These are phyloP conservation scores for Gavialis gangeticus DNA, from an alignment of 2,113 vertebrate species.

Conservation along the genomic window DNA sequence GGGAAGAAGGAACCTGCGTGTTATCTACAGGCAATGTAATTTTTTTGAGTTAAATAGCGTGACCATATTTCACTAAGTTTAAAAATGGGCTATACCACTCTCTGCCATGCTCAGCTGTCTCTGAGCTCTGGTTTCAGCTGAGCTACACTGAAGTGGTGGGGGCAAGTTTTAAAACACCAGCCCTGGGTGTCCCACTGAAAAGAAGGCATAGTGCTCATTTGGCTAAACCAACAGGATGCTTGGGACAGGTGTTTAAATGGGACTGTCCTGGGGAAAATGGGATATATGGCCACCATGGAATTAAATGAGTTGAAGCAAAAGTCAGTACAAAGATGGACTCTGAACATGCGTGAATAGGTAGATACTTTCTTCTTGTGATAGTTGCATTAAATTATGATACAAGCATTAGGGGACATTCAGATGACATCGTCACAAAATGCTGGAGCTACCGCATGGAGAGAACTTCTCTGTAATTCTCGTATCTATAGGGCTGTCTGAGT, in stretches of 20 bases:
- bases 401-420: not conserved
- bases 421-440: not conserved
- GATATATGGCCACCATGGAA: not conserved
- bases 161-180: too few species aligned
- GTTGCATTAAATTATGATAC: not conserved
- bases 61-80: too few species aligned
- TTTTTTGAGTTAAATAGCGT: too few species aligned
- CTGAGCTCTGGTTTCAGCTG: too few species aligned
- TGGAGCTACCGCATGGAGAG: constrained; percentile 10
- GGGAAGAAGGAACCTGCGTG: constrained; percentile 28
- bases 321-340: not conserved
- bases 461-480: constrained; percentile 28
- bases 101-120: too few species aligned
- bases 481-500: not conserved
- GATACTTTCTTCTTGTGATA: not conserved
- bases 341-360: not conserved
- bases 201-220: too few species aligned
- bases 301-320: not conserved
- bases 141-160: too few species aligned
- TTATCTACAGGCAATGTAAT: not conserved
- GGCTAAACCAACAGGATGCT: too few species aligned
- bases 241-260: too few species aligned
- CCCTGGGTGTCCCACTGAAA: too few species aligned
- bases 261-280: too few species aligned
- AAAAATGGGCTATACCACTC: too few species aligned